phyloP scores from a whole-genome alignment of 2,888 invertebrate species.

The Rhagophthalmus giganteus region DNA sequence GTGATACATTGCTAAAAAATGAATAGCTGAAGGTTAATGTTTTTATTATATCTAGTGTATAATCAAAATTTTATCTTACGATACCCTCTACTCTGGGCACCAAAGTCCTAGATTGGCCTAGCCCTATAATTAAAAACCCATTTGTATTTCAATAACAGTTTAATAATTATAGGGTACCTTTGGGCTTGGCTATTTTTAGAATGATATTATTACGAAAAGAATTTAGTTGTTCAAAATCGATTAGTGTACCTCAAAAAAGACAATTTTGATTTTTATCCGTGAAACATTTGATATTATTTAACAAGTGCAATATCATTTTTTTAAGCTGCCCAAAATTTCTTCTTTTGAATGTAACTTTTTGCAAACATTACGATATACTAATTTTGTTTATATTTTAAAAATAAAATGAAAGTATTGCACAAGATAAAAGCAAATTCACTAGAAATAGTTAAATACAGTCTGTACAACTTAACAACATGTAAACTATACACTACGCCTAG shows the following conservation, averaged over 20 bases:
- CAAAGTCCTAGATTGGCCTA: not conserved
- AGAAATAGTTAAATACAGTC: conserved; percentile 38
- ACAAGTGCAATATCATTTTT: conserved; percentile 16
- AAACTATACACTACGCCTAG: conserved; percentile 49
- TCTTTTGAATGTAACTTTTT: not conserved
- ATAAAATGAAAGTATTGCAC: conserved; percentile 37
- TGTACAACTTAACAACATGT: conserved; percentile 51
- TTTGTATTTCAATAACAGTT: not conserved
- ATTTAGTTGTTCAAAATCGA: too few relatives aligned
- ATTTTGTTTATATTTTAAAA: not conserved
- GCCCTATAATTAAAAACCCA: not conserved
- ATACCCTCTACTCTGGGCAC: too few relatives aligned
- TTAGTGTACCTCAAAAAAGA: not conserved
- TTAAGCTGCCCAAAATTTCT: not conserved
- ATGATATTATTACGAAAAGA: too few relatives aligned
- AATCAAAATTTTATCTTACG: not conserved
- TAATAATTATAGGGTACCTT: too few relatives aligned
- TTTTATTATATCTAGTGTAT: conserved; percentile 13
- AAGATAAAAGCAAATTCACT: conserved; percentile 31
- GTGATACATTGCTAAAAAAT: conserved; percentile 39
- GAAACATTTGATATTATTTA: conserved; percentile 12
- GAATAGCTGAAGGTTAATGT: conserved; percentile 14
- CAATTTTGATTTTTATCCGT: not conserved
- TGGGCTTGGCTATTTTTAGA: too few relatives aligned
- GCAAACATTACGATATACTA: not conserved